These are phyloP conservation scores for Zosterops hypoxanthus DNA, from an alignment of 2,113 vertebrate genomes.

Conservation along the genomic window DNA sequence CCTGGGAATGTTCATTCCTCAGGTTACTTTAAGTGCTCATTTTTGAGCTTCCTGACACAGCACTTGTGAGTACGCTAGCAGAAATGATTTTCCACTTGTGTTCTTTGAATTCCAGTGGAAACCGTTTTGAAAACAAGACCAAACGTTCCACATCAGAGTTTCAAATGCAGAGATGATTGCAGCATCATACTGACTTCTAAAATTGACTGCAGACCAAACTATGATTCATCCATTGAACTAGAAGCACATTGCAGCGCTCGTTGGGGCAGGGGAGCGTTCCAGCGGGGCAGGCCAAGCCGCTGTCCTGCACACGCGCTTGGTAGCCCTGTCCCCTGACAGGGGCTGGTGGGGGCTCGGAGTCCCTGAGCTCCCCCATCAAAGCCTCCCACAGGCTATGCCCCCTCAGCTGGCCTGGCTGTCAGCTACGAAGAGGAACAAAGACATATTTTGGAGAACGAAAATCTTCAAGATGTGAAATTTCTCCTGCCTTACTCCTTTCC, in stretches of 20 bases:
- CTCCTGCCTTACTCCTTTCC: not conserved
- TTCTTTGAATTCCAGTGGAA: conserved; percentile 43
- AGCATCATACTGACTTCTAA: not conserved
- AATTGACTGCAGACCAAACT: conserved; percentile 19
- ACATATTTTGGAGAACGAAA: not conserved
- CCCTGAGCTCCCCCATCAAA: not conserved
- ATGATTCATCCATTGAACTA: conserved; percentile 12
- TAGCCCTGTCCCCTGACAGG: not conserved
- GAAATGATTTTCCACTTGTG: conserved; percentile 33
- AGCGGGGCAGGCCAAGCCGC: not conserved
- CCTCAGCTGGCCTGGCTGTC: not conserved
- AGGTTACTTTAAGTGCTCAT: not conserved
- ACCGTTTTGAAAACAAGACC: conserved; percentile 10
- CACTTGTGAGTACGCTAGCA: not conserved
- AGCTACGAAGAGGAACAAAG: not conserved
- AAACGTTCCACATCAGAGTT: not conserved
- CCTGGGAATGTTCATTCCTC: not conserved
- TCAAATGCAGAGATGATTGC: conserved; percentile 3
- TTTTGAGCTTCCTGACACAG: conserved; percentile 37
- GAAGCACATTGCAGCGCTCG: not conserved
- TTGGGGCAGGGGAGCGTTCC: not conserved
- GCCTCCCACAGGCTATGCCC: not conserved
- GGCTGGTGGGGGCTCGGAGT: not conserved
- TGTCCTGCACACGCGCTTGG: accelerated
- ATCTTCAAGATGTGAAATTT: not conserved